Evolutionary conservation across 2,113 vertebrate species (phyloP).

Genomic region (Cephalopholis sonnerati): DNA sequence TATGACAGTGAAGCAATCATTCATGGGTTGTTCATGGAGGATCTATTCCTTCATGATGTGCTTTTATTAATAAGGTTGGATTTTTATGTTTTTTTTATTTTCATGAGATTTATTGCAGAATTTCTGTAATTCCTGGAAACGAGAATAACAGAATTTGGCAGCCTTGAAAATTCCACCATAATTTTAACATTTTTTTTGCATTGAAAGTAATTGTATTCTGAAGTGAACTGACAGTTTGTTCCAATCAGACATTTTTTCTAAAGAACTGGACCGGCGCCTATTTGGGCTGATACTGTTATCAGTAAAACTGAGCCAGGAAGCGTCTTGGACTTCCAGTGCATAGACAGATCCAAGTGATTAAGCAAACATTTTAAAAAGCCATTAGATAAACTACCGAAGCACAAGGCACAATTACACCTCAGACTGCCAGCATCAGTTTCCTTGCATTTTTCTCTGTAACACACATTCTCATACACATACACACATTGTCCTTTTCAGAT

Average conservation of each 20-base stretch:
- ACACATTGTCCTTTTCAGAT: background rate
- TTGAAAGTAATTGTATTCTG: background rate
- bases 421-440: slow-evolving; percentile 22
- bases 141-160: background rate
- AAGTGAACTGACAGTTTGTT: slow-evolving; percentile 16
- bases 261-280: slow-evolving; percentile 33
- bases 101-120: background rate
- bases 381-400: slow-evolving; percentile 32
- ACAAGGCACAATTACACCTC: slow-evolving; percentile 23
- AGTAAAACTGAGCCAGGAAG: slow-evolving; percentile 51
- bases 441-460: background rate
- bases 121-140: background rate
- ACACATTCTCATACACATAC: background rate
- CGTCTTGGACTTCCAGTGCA: slow-evolving; percentile 55
- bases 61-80: background rate
- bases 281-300: slow-evolving; percentile 52
- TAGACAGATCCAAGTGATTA: slow-evolving; percentile 64
- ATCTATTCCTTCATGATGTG: background rate
- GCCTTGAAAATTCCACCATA: background rate
- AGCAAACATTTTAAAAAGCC: slow-evolving; percentile 55
- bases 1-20: slow-evolving; percentile 3
- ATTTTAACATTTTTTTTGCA: background rate
- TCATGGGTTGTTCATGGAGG: background rate
- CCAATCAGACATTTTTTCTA: slow-evolving; percentile 35
- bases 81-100: background rate